These are phyloP conservation scores for Parotia lawesii DNA, from an alignment of 2,113 vertebrate species.

Conservation along the genomic window DNA sequence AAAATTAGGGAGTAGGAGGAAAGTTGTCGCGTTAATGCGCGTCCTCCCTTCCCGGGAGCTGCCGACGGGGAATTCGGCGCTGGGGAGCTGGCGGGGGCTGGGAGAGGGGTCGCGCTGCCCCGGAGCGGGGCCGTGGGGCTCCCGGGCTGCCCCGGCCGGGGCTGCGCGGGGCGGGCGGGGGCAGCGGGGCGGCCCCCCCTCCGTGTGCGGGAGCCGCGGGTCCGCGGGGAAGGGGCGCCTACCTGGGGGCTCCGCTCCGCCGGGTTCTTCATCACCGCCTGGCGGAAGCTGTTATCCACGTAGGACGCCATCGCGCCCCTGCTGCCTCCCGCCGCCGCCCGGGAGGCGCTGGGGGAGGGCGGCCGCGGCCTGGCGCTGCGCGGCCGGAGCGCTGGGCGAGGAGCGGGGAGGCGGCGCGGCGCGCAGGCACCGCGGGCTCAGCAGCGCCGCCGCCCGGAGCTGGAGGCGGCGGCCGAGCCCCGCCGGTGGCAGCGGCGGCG, in stretches of 20 bases:
- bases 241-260: too few relatives aligned
- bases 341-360: too few relatives aligned
- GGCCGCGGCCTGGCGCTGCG: too few relatives aligned
- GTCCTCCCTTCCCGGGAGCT: neutral
- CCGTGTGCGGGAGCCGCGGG: too few relatives aligned
- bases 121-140: neutral
- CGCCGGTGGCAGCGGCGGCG: neutral
- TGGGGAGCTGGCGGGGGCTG: neutral
- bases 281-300: too few relatives aligned
- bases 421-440: neutral
- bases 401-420: too few relatives aligned
- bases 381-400: too few relatives aligned
- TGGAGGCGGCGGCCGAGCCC: neutral
- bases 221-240: too few relatives aligned
- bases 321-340: too few relatives aligned
- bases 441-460: conserved; percentile 19
- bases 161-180: neutral
- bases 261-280: too few relatives aligned
- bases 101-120: neutral
- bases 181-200: neutral
- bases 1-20: neutral
- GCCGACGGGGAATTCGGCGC: neutral
- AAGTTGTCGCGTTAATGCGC: neutral
- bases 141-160: neutral
- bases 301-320: too few relatives aligned